Base-by-base conservation (phyloP, 2,888 invertebrate species). In the Hermaeophaga mercurialis region DNA sequence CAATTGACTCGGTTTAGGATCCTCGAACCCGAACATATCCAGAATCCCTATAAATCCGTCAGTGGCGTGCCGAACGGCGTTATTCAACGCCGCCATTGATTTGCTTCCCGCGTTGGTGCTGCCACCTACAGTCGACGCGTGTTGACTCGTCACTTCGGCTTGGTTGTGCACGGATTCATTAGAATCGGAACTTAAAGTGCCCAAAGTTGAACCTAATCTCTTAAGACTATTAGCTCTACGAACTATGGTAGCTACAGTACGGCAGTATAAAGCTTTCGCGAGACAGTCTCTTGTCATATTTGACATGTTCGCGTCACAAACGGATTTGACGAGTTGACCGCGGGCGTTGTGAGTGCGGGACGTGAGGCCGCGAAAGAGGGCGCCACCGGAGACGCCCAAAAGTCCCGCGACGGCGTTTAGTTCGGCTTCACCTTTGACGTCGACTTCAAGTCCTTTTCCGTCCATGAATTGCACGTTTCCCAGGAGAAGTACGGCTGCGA, bases 11-110 rank as follows among this genome's bases (percentile, higher is more conserved):
- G 92, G 92, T 78, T 90, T 89, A 22, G 91, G 91, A 75, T 94
- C 93, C 80, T 96, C 95, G 79, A 96, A 96, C 3, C 96, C 96
- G 79, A 96, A 96, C 94, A 96, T 94, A 77, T 96, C 96, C 53
- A 96, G 81, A 71, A 96, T 94, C 36, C 95, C 95, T 65, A 96
- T 95, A 78, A 95, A 95, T 7, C 95, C 95, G 77, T 95, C 94
- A 1, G 94, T 94, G 26, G 94, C 94, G 80, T 94, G 94, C 41
- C 93, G 82, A 53, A 95, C 94, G 1, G 94, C 94, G 78, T 94
- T 93, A 78, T 94, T 94, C 48, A 95, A 81, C 3, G 90, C 94
- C 8, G 92, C 90, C 94, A 94, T 94, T 14, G 92, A 92, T 74
- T 92, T 90, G 64, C 92, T 92, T 41, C 93, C 92, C 11, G 90